Evolutionary conservation across 2,888 invertebrate species (phyloP).

Genomic region (Eupeodes latifasciatus): DNA sequence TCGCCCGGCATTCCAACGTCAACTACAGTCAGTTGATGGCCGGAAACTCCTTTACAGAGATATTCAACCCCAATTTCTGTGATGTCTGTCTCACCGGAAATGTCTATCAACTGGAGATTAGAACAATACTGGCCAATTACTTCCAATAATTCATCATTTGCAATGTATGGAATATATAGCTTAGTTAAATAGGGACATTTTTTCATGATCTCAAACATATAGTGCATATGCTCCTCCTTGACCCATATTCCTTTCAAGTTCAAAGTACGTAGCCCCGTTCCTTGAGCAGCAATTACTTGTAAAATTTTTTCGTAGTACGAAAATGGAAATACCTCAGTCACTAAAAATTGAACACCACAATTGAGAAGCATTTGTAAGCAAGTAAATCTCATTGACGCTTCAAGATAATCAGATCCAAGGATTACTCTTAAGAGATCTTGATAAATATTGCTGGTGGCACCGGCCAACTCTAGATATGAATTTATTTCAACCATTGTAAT

Average conservation of each 20-base stretch:
- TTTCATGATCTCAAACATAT: slow-evolving; percentile 87
- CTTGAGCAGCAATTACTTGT: slow-evolving; percentile 87
- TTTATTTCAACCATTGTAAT: slow-evolving; percentile 87
- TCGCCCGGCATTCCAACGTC: slow-evolving; percentile 90
- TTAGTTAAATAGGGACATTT: slow-evolving; percentile 87
- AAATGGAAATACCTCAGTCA: slow-evolving; percentile 89
- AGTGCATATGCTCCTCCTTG: slow-evolving; percentile 88
- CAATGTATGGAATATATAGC: slow-evolving; percentile 88
- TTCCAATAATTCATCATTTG: slow-evolving; percentile 88
- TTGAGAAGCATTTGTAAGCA: slow-evolving; percentile 88
- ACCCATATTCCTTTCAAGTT: slow-evolving; percentile 91
- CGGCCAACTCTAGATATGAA: slow-evolving; percentile 86
- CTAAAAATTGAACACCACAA: slow-evolving; percentile 87
- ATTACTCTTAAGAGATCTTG: slow-evolving; percentile 89
- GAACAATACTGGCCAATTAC: slow-evolving; percentile 86
- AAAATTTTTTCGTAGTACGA: slow-evolving; percentile 89
- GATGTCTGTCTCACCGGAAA: slow-evolving; percentile 89
- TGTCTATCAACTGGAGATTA: slow-evolving; percentile 87
- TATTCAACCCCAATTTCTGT: slow-evolving; percentile 87
- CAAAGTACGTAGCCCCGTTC: slow-evolving; percentile 87
- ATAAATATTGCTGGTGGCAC: slow-evolving; percentile 88
- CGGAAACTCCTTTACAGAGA: slow-evolving; percentile 85
- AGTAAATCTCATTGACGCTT: slow-evolving; percentile 88
- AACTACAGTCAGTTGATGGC: slow-evolving; percentile 86
- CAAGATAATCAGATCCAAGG: slow-evolving; percentile 87